Evolutionary conservation across 2,113 vertebrate species (phyloP), one percentile per base, ranked within the genome.

Genomic region (Hyperopisus bebe): DNA sequence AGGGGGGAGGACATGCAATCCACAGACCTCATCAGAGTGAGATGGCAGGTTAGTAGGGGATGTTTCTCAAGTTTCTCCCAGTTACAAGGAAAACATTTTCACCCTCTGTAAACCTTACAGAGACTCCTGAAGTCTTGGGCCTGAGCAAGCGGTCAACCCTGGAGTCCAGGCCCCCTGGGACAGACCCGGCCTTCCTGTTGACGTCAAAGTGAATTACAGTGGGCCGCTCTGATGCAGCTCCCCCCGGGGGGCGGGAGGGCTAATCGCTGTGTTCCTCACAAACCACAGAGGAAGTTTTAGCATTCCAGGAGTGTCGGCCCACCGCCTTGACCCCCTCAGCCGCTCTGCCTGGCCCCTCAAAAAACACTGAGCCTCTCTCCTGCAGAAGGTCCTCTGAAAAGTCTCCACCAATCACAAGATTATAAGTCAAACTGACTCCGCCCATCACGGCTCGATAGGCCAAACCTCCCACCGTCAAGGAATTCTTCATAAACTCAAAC

Each of bases 61-160:
- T 91, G 91, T 94, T 95, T 94, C 95, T 95, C 91, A 87, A 92
- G 93, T 95, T 96, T 95, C 95, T 91, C 94, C 92, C 91, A 92
- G 92, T 94, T 92, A 94, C 94, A 95, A 96, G 95, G 95, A 96
- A 96, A 96, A 96, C 93, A 96, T 95, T 95, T 96, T 94, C 94
- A 92, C 91, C 90, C 91, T 91, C 89, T 82, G 91, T 95, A 95
- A 96, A 95, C 94, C 94, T 94, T 92, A 92, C 91, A 58, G 90
- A 93, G 94, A 92, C 92, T 93, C 92, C 91, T 46, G 46, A n/a
- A 27, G 17, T 74, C 39, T 15, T 44, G 44, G 27, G 39, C 42
- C 74, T 24, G 42, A 80, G 17, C 47, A 44, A 24, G 87, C 77
- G 47, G 51, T 47, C 77, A 86, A 83, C 46, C 44, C 66, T 93